phyloP scores from a whole-genome alignment of 2,888 invertebrate genomes.

The Eurytoma californica region DNA sequence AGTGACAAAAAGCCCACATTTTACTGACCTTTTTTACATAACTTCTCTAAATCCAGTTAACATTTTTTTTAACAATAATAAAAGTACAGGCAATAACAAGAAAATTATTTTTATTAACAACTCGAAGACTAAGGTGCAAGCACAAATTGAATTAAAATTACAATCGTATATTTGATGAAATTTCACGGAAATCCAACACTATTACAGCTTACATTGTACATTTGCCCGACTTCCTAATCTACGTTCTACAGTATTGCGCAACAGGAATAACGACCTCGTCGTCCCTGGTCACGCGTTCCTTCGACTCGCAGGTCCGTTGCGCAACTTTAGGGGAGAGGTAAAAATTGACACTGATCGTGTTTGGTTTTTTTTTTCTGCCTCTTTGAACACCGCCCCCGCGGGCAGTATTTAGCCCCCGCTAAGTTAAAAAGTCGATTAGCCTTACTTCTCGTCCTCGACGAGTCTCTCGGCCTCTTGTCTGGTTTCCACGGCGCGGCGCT shows the following conservation, averaged over 20 bases:
- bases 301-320: background rate
- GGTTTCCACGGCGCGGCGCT: slow-evolving; percentile 69
- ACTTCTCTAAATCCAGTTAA: background rate
- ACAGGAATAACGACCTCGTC: slow-evolving; percentile 7
- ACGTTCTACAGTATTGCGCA: slow-evolving; percentile 16
- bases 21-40: slow-evolving; percentile 14
- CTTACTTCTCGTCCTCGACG: slow-evolving; percentile 65
- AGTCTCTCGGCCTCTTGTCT: slow-evolving; percentile 61
- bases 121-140: too few relatives aligned
- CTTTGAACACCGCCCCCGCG: background rate
- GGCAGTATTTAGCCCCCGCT: background rate
- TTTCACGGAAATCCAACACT: background rate
- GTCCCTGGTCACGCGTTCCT: background rate
- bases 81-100: too few relatives aligned
- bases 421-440: background rate
- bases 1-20: slow-evolving; percentile 7
- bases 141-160: background rate
- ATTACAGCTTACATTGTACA: background rate
- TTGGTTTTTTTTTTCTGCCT: background rate
- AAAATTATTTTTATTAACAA: too few relatives aligned
- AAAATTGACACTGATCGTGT: background rate
- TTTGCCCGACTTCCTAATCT: slow-evolving; percentile 3
- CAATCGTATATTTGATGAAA: background rate
- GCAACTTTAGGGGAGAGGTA: background rate
- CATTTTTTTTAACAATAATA: too few relatives aligned